Percentiles rank a stretch among this genome's conserved stretches.
Conservation (phyloP, 30 jellyfish, hydroid and myxozoan genomes). For the Catostylus mosaicus region DNA sequence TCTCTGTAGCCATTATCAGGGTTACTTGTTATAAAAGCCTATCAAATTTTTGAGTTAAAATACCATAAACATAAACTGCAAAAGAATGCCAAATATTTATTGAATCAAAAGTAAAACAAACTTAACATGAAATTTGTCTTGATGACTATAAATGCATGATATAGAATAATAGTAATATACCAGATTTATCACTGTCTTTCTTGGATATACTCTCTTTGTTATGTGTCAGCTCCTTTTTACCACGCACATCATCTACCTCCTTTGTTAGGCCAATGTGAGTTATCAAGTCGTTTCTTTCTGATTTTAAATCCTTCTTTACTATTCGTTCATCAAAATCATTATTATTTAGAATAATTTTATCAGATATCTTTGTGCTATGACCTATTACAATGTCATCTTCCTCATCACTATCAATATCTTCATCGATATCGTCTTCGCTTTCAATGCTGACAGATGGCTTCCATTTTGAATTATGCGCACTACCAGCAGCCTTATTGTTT, state of each 20-base stretch:
- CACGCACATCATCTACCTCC: not conserved
- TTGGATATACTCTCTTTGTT: not conserved
- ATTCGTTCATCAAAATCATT: not conserved
- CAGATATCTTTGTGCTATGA: not conserved
- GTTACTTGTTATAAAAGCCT: no score
- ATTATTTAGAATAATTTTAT: not conserved
- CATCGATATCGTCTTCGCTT: constrained; percentile 14
- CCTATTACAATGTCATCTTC: constrained; percentile 55
- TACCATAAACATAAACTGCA: no score
- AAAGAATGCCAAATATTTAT: no score
- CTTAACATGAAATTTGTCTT: no score
- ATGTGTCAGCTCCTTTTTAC: not conserved
- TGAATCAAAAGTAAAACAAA: no score
- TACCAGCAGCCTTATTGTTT: constrained; percentile 14
- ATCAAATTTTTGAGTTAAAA: no score
- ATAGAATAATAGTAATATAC: no score
- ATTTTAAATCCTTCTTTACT: not conserved
- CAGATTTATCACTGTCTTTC: not conserved
- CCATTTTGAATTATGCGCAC: constrained; percentile 50
- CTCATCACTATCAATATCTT: constrained; percentile 34
- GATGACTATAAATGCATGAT: no score
- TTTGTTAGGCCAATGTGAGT: not conserved
- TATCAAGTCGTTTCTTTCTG: not conserved
- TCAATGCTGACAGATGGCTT: constrained; percentile 10
- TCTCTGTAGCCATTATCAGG: no score